Evolutionary conservation across 2,113 vertebrate genomes (phyloP).

Genomic region (Lophura nycthemera): DNA sequence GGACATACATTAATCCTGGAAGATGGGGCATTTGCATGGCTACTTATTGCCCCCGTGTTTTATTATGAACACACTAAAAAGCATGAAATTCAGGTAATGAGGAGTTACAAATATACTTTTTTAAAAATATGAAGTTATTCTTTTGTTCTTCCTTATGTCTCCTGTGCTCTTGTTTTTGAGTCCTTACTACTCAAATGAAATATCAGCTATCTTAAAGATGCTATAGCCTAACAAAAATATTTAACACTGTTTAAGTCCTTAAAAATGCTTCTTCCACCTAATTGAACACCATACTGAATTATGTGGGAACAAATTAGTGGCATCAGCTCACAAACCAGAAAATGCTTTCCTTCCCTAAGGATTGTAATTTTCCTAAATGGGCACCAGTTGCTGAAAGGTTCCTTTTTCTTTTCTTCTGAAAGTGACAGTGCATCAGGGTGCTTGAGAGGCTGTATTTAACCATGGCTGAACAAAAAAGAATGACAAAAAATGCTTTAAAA

Average conservation of each 20-base stretch:
- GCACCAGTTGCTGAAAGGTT: not conserved
- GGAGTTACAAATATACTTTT: not conserved
- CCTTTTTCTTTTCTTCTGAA: not conserved
- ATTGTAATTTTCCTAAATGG: not conserved
- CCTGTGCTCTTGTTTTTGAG: not conserved
- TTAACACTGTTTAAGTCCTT: not conserved
- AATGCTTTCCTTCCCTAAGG: not conserved
- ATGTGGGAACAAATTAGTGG: not conserved
- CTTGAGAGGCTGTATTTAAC: slow-evolving; percentile 5
- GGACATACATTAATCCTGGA: not conserved
- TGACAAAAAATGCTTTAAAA: slow-evolving; percentile 28
- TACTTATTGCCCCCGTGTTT: not conserved
- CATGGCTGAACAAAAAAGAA: not conserved
- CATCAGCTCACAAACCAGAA: not conserved
- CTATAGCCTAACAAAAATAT: not conserved
- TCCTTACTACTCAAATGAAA: not conserved
- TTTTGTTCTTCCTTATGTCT: not conserved
- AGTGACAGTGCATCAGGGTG: not conserved
- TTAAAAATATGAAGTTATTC: not conserved
- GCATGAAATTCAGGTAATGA: not conserved
- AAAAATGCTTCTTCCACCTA: not conserved
- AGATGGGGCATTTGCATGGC: not conserved
- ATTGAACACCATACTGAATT: not conserved
- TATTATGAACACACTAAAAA: not conserved
- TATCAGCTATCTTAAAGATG: not conserved